Evolutionary conservation across 2,888 invertebrate species (phyloP), one percentile per base, ranked within the genome.

Genomic region (Gortyna flavago): DNA sequence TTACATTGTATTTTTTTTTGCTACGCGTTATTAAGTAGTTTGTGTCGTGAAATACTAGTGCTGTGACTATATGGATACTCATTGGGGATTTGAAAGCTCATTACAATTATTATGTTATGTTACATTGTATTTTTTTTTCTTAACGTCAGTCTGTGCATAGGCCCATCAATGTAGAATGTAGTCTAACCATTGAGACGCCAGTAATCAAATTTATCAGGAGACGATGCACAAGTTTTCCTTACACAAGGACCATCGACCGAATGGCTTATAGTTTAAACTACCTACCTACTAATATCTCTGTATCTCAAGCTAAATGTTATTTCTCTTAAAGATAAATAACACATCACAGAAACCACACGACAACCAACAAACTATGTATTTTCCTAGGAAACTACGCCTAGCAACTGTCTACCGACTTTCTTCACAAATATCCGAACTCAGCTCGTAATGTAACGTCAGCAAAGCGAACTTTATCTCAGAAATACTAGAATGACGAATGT

Each of bases 401-500:
- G 59, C 44, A 57, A 67, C 72, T 73, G 67, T 81, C 62, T 64
- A 13, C 64, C 9, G 41, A 77, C 72, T 77, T 80, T 71, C 72
- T 13, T 59, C 51, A 85, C 70, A 76, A 81, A 77, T 61, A 77
- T 67, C 32, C 29, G 35, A 73, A 44, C 72, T 70, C 32, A 67
- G 32, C 51, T 48, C 72, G n/a, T 48, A 81, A 67, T 48, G 71
- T 86, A 84, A 62, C 84, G 59, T 59, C 65, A 83, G 73, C 82
- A 85, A 71, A 75, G 66, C 51, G 62, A 84, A 84, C 84, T 76
- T 80, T 79, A 62, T 76, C 71, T 82, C 65, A 72, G 72, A 80
- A 81, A 81, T 73, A 75, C 72, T 80, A 74, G 57, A 73, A 84
- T 81, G 85, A 87, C 76, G 82, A 86, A 88, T 81, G 81, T 79